Evolutionary conservation across 1,140 invertebrate species (phyloP).

Genomic region (Augochlora pura): DNA sequence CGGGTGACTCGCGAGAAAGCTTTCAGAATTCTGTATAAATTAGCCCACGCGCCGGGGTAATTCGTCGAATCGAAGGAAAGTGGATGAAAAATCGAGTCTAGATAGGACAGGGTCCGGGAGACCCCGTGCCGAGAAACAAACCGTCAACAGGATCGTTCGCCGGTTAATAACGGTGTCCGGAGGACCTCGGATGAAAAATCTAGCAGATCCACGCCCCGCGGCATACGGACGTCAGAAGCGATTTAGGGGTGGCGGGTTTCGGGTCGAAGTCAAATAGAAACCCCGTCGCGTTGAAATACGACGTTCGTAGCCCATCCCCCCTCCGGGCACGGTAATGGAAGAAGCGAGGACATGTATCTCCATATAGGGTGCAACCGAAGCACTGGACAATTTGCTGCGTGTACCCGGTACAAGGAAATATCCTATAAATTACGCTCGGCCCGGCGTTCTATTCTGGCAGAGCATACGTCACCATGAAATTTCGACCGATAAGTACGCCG

Average conservation of each 20-base stretch:
- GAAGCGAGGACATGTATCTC: slow-evolving; percentile 24
- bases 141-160: background rate
- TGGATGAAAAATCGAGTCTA: background rate
- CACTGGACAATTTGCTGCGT: slow-evolving; percentile 9
- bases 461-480: background rate
- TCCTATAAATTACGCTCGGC: slow-evolving; percentile 22
- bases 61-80: background rate
- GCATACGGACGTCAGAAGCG: slow-evolving; percentile 62
- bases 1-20: no score
- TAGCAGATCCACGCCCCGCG: slow-evolving; percentile 57
- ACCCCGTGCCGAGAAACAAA: slow-evolving; percentile 2
- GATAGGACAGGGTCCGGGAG: background rate
- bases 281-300: slow-evolving; percentile 63
- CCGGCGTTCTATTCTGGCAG: background rate
- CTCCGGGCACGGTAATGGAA: slow-evolving; percentile 58
- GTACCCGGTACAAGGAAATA: slow-evolving; percentile 8
- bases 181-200: slow-evolving; percentile 39
- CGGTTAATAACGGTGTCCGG: slow-evolving; percentile 35
- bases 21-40: no score
- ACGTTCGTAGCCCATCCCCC: slow-evolving; percentile 52
- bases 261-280: slow-evolving; percentile 68
- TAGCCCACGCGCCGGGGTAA: background rate
- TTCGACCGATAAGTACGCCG: background rate
- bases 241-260: slow-evolving; percentile 59
- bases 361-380: slow-evolving; percentile 33